Evolutionary conservation across 2,113 vertebrate genomes (phyloP), one percentile per base, ranked within the genome.

Genomic region (Peromyscus polionotus): DNA sequence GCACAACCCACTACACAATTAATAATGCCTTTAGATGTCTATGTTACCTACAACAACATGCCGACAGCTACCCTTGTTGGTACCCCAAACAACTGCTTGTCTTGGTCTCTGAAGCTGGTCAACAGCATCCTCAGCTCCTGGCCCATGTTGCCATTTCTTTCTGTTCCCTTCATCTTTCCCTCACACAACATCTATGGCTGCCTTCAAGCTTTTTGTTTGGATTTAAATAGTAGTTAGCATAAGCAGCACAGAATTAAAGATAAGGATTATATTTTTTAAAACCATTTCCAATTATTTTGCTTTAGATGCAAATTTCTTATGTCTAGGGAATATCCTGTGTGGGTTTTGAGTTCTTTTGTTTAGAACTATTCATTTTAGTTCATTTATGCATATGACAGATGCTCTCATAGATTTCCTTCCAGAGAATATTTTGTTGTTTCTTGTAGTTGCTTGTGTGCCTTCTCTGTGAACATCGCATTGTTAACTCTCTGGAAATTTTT

Each of bases 321-420:
- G 20, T 86, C 88, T 93, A 68, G 13, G 54, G 57, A 81, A 90
- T 91, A 84, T 94, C 68, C 59, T 94, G 33, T 92, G 75, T 92
- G 51, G 31, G 36, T 91, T 88, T 87, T 85, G 6, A 83, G 14
- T 88, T 95, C 73, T 61, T 93, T 94, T 94, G 79, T 72, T 96
- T 95, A 92, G 59, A 95, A 93, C 93, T 97, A 90, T 57, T 90
- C 31, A 7, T 48, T 86, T 94, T 87, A 79, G 39, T 83, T 87
- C 67, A 77, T 83, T 91, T 96, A 54, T 10, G 70, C 70, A 0
- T 72, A 22, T 70, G 48, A 81, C 63, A 92, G 65, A 88, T 86
- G 42, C 14, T 77, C 4, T 93, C 72, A 86, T 42, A 63, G 45
- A 93, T 86, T 86, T 93, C 51, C 31, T 91, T 91, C 57, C 24